Conservation (phyloP, 2,888 invertebrate genomes). For the Drosophila neoperkinsi region DNA sequence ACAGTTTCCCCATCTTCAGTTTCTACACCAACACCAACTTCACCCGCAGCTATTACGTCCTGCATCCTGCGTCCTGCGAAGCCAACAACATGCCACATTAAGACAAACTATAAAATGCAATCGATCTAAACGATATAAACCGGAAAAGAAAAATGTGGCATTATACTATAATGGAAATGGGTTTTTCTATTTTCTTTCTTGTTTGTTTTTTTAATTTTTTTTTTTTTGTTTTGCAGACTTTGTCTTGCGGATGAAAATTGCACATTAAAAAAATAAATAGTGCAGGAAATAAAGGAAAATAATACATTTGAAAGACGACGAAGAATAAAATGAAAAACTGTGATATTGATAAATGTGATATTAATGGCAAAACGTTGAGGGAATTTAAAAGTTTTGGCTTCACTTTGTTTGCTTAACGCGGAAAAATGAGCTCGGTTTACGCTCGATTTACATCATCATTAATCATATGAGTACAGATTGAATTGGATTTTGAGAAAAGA, state of each 20-base stretch:
- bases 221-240: slow-evolving; percentile 33
- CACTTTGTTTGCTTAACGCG: slow-evolving; percentile 50
- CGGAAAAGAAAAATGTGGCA: slow-evolving; percentile 79
- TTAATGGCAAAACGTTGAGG: slow-evolving; percentile 75
- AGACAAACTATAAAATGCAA: slow-evolving; percentile 82
- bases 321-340: slow-evolving; percentile 75
- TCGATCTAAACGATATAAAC: slow-evolving; percentile 80
- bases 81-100: slow-evolving; percentile 59
- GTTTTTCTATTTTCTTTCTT: slow-evolving; percentile 56
- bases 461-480: slow-evolving; percentile 57
- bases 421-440: slow-evolving; percentile 67
- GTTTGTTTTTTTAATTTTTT: slow-evolving; percentile 26
- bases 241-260: slow-evolving; percentile 62
- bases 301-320: slow-evolving; percentile 64
- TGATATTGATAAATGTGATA: slow-evolving; percentile 79
- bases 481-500: background rate
- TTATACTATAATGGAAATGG: slow-evolving; percentile 77
- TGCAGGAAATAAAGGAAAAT: slow-evolving; percentile 56
- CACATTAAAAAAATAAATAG: slow-evolving; percentile 43
- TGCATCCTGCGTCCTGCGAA: slow-evolving; percentile 33
- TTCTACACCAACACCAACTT: slow-evolving; percentile 30
- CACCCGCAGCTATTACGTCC: slow-evolving; percentile 39
- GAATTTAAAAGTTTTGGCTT: slow-evolving; percentile 70
- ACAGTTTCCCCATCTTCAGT: slow-evolving; percentile 55
- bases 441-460: slow-evolving; percentile 67